A percentile compares a stretch with the other conserved stretches of the same genome.
Evolutionary conservation across 2,797 vertebrate genomes (phyloP).

Genomic region (Lutjanus campechanus): DNA sequence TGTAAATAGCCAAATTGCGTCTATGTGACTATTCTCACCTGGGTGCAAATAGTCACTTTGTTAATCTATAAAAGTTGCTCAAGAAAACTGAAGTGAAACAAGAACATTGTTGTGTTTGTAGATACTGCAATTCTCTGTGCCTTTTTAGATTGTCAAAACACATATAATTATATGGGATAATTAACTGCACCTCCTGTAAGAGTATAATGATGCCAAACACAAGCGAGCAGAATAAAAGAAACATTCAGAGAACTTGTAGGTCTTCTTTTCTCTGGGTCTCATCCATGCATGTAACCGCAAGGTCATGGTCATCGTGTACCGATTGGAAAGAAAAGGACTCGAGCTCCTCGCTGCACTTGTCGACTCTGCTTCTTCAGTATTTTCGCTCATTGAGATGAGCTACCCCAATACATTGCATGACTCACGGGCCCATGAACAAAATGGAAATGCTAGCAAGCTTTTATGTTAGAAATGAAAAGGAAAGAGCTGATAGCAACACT

Average conservation of each 20-base stretch:
- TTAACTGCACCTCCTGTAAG: background rate
- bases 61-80: no score
- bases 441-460: conserved; percentile 30
- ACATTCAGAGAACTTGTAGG: conserved; percentile 25
- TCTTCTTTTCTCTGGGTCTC: conserved; percentile 33
- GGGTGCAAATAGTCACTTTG: no score
- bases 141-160: background rate
- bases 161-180: background rate
- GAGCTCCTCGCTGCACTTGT: conserved; percentile 10
- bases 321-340: conserved; percentile 1
- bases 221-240: conserved; percentile 15
- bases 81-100: background rate
- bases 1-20: no score
- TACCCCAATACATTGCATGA: conserved; percentile 21
- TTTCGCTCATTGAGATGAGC: conserved; percentile 25
- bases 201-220: background rate
- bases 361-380: conserved; percentile 4
- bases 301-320: conserved; percentile 17
- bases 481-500: conserved; percentile 3
- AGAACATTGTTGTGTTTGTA: background rate
- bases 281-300: conserved; percentile 5
- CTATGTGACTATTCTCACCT: no score
- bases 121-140: background rate
- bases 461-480: conserved; percentile 30
- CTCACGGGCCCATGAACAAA: conserved; percentile 31